Base-by-base conservation (phyloP, 2,113 vertebrate species). In the Barbus barbus region DNA sequence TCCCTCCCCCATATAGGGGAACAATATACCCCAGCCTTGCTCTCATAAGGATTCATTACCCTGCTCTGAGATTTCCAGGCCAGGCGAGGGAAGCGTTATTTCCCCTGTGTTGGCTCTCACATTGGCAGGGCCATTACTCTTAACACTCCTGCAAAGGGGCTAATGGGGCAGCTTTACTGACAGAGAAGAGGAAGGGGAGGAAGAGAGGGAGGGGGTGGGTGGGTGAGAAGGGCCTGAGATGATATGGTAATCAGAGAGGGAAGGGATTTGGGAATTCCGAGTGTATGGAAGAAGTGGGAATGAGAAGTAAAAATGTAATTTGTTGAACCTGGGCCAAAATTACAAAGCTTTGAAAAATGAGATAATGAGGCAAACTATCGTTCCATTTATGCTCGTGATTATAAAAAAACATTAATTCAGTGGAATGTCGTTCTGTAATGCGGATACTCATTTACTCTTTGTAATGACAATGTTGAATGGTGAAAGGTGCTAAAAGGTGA, bases 21-120 rank as follows among this genome's bases (percentile, higher is more conserved):
- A 85, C 83, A 87, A 87, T 85, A 78, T 86, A 83, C 84, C 81
- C 83, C 77, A 81, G 75, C 84, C 61, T 84, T 79, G 84, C 81
- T 85, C 86, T 86, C 86, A 87, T 87, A 90, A 90, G 88, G 86
- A 89, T 89, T 89, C 90, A 90, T 90, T 88, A 89, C 87, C 83
- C 84, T 80, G 83, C 76, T 44, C 77, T 79, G 87, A 82, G 82
- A 85, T 86, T 87, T 89, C 79, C 87, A 86, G 84, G 82, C 86
- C 83, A 85, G 84, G 86, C 84, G 63, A 84, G 81, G 85, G 86
- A 85, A 85, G 76, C 83, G 77, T 88, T 88, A 90, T 90, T 91
- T 91, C 90, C 87, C 87, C 75, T 90, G 87, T 88, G 88, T 84
- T 90, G 85, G 81, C 79, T 83, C 82, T 86, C 78, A 71, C 85